Evolutionary conservation across 2,113 vertebrate species (phyloP).

Genomic region (Saimiri boliviensis): DNA sequence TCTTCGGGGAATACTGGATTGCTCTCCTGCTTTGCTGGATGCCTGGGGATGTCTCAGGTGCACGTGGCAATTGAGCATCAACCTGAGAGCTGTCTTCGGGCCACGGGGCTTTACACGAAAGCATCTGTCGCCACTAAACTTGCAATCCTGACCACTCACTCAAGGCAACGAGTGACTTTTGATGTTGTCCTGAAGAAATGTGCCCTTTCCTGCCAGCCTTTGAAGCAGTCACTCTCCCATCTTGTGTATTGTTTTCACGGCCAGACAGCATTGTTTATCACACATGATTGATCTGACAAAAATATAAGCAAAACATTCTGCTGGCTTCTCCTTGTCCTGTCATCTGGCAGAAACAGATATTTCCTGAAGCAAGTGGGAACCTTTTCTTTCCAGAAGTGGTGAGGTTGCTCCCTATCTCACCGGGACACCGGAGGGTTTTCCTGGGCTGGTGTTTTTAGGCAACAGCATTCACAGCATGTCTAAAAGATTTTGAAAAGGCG

Average conservation of each 20-base stretch:
- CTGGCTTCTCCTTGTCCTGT: neutral
- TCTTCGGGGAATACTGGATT: neutral
- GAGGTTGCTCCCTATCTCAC: neutral
- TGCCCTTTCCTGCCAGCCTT: neutral
- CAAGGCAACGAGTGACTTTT: neutral
- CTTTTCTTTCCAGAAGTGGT: neutral
- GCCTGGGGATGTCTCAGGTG: neutral
- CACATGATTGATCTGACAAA: neutral
- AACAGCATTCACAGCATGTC: neutral
- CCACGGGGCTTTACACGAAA: neutral
- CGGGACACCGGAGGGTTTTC: accelerated
- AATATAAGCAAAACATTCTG: neutral
- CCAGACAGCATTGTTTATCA: neutral
- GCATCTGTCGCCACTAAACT: neutral
- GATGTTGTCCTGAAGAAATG: neutral
- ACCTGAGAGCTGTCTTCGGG: neutral
- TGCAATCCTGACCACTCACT: neutral
- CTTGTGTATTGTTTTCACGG: too few relatives aligned
- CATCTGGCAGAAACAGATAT: neutral
- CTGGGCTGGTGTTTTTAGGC: neutral
- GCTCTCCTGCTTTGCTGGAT: neutral
- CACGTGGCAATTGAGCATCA: accelerated
- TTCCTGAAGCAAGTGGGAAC: neutral
- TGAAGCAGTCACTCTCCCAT: accelerated
- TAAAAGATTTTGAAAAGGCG: slow-evolving; percentile 69